Percentiles rank a stretch among this genome's conserved stretches.
phyloP scores from a whole-genome alignment of 2,113 vertebrate species.

The Coryphaenoides rupestris region DNA sequence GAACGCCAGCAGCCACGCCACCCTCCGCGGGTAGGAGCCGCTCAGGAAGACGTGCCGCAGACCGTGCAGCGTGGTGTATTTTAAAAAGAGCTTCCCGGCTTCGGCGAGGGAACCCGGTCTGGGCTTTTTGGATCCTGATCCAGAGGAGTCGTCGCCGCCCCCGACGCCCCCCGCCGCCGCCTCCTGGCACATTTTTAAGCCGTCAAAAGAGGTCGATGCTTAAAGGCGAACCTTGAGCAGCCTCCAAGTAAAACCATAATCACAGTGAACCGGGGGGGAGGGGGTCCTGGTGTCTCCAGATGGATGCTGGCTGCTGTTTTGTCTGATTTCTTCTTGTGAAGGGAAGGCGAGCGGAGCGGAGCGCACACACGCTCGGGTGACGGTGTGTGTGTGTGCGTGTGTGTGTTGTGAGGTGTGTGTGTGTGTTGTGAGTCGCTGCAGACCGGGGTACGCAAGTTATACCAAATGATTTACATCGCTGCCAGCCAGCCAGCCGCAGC shows the following conservation, averaged over 20 bases:
- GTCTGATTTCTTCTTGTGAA: constrained; percentile 32
- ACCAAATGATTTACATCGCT: constrained; percentile 43
- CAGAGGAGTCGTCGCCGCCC: no score
- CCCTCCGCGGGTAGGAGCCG: constrained; percentile 73
- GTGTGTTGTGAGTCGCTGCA: no score
- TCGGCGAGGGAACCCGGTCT: constrained; percentile 64
- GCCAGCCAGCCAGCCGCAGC: constrained; percentile 44
- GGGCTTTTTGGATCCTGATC: constrained; percentile 53
- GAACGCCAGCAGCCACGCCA: constrained; percentile 76
- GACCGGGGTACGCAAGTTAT: constrained; percentile 38
- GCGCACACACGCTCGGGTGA: constrained; percentile 7
- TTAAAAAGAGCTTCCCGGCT: constrained; percentile 71
- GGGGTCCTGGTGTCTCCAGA: constrained; percentile 30
- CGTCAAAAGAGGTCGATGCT: no score
- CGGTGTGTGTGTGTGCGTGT: no score
- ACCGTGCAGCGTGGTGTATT: constrained; percentile 75
- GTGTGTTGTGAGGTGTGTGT: no score
- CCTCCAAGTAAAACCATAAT: constrained; percentile 39
- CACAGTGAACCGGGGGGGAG: constrained; percentile 30
- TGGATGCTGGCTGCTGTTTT: constrained; percentile 31
- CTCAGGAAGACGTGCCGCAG: constrained; percentile 73
- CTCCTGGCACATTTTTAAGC: constrained; percentile 68
- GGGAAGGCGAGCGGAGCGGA: constrained; percentile 14
- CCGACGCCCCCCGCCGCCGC: no score
- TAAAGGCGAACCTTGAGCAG: neutral